These are phyloP conservation scores for Acinonyx jubatus DNA, from an alignment of 2,113 vertebrate genomes.

Conservation along the genomic window DNA sequence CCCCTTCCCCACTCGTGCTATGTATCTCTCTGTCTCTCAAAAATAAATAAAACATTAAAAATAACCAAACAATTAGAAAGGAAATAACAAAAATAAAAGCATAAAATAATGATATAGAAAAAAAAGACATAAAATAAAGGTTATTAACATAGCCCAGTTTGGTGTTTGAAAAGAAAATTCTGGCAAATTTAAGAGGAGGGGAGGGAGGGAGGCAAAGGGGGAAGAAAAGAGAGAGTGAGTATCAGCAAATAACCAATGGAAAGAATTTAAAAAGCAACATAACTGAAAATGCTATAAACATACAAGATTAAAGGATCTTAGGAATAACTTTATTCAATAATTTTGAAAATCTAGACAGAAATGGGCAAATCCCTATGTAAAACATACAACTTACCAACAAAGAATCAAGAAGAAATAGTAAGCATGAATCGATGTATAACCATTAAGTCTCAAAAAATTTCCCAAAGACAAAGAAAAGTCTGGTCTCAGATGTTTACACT, in stretches of 20 bases:
- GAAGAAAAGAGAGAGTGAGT: not conserved
- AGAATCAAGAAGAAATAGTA: constrained; percentile 27
- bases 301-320: not conserved
- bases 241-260: not conserved
- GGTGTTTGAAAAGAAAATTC: constrained; percentile 18
- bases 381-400: constrained; percentile 37
- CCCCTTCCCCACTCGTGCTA: no score
- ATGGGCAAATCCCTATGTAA: constrained; percentile 7
- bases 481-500: constrained; percentile 6
- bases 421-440: not conserved
- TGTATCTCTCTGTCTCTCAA: no score
- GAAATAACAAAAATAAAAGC: not conserved
- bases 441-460: constrained; percentile 20
- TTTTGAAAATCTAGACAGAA: constrained; percentile 38
- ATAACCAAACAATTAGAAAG: not conserved
- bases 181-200: constrained; percentile 18
- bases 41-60: no score
- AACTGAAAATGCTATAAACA: not conserved
- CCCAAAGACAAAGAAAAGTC: constrained; percentile 28
- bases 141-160: constrained; percentile 19
- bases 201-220: not conserved
- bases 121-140: not conserved
- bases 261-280: not conserved
- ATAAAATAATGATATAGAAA: not conserved
- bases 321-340: constrained; percentile 8